Percentiles rank a stretch among this genome's conserved stretches.
phyloP scores from a whole-genome alignment of 2,113 vertebrate species.

The Oreotrochilus melanogaster region DNA sequence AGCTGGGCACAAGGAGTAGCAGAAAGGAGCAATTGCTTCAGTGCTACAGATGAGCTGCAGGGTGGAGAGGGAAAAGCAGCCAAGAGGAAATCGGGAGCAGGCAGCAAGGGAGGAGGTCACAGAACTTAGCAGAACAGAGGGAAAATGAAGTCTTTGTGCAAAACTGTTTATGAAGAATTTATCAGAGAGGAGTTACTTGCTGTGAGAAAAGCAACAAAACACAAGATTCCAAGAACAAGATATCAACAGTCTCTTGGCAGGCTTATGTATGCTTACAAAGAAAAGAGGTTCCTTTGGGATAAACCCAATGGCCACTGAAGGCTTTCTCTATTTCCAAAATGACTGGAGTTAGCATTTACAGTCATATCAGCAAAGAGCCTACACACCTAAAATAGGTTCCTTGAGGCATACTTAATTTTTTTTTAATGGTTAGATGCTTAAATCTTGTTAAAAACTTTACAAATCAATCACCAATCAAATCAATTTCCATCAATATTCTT shows the following conservation, averaged over 20 bases:
- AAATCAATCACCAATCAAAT: not conserved
- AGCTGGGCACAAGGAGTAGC: not conserved
- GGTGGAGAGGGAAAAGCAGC: conserved; percentile 14
- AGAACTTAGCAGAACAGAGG: not conserved
- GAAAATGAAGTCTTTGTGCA: not conserved
- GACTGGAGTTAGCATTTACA: not conserved
- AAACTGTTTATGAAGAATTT: not conserved
- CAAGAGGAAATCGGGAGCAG: not conserved
- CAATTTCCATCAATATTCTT: not conserved
- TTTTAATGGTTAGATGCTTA: not conserved
- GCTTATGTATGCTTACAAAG: not conserved
- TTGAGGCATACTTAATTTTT: not conserved
- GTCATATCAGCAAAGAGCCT: not conserved
- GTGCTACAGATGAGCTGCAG: not conserved
- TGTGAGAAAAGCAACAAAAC: not conserved
- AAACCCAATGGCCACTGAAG: not conserved
- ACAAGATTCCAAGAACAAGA: not conserved
- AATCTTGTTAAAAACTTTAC: not conserved
- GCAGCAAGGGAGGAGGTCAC: conserved; percentile 36
- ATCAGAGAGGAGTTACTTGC: not conserved
- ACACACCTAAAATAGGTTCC: not conserved
- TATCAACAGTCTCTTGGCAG: not conserved
- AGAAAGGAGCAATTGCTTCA: not conserved
- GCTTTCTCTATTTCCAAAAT: not conserved
- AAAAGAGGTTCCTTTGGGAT: not conserved